Base-by-base conservation (phyloP, 64 coral and sea anemone genomes). In the Hydrozoanthus tunicans region DNA sequence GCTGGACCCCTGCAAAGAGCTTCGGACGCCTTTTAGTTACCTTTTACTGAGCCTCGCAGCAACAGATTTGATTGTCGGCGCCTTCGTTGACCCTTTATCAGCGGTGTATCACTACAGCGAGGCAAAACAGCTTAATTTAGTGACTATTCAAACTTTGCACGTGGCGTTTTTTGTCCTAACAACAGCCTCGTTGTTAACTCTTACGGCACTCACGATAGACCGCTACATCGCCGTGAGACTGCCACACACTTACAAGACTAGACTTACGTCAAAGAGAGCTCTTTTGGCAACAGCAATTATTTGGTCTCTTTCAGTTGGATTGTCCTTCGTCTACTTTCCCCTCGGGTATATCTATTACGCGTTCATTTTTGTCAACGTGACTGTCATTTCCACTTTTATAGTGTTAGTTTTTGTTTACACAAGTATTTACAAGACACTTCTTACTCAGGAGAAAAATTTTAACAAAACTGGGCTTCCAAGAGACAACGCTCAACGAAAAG, bases 51-150 rank as follows among this genome's bases (percentile, higher is more conserved):
- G 91, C 62, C 73, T 95, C 52, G 86, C 91, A 3, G 80, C 64
- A 0, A 96, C 94, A 11, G 94, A 96, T 52, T 79, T 96, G 12
- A 7, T 96, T 1, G 88, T 96, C 9, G 91, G 94, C 9, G 57
- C 62, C 27, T 10, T 96, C 56, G 91, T 96, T 86, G 94, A 96
- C 64, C 86, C 94, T 6, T 73, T 95, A 9, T 90, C 94, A 27
- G 85, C 73, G 4, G 67, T 82, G 4, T 95, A 77, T 63, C 94
- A 95, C 81, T 58, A 90, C 53, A 85, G 77, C 20, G 94, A 95
- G 52, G 91, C 79, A 24, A 79, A 90, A 51, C 76, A 93, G 80
- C 32, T 85, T 0, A n/a, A 86, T 9, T 54, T 95, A 14, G 79
- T 95, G 8, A 12, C 81, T 57, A 90, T 85, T n/a, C 13, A 89